Evolutionary conservation across 2,888 invertebrate genomes (phyloP).

Genomic region (Rapana venosa): DNA sequence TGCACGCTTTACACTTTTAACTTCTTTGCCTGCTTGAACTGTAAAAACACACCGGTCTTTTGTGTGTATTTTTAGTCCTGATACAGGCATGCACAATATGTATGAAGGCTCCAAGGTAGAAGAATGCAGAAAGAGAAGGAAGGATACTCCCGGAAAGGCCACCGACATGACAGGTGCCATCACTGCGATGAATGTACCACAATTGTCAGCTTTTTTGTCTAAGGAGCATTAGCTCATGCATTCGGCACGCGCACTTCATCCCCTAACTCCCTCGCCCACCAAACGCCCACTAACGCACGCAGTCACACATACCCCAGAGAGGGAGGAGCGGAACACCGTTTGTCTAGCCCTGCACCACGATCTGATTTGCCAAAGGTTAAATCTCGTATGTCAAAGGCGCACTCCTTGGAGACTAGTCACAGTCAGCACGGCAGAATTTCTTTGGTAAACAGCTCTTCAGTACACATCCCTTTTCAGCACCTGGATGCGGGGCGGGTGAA

Average conservation of each 20-base stretch:
- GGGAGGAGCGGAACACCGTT: not conserved
- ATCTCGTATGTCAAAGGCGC: not conserved
- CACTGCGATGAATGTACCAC: too few species aligned
- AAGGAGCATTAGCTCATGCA: too few species aligned
- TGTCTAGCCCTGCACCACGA: not conserved
- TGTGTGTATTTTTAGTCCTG: too few species aligned
- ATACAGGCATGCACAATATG: too few species aligned
- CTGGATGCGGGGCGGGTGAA: not conserved
- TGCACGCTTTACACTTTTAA: too few species aligned
- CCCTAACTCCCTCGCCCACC: not conserved
- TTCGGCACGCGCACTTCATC: not conserved
- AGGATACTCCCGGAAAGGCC: too few species aligned
- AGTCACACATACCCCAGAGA: not conserved
- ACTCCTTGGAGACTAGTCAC: not conserved
- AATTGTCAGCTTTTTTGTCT: too few species aligned
- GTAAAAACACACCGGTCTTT: too few species aligned
- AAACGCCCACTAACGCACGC: not conserved
- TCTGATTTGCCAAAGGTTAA: conserved; percentile 4
- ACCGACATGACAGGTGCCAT: too few species aligned
- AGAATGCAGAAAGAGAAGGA: too few species aligned
- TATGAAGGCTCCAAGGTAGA: too few species aligned
- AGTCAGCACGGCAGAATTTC: not conserved
- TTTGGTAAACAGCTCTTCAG: conserved; percentile 9
- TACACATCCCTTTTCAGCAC: not conserved
- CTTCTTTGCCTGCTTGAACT: too few species aligned